A percentile compares a stretch with the other conserved stretches of the same genome.
phyloP scores from a whole-genome alignment of 1,140 invertebrate species.

The Drosophila seguyi region DNA sequence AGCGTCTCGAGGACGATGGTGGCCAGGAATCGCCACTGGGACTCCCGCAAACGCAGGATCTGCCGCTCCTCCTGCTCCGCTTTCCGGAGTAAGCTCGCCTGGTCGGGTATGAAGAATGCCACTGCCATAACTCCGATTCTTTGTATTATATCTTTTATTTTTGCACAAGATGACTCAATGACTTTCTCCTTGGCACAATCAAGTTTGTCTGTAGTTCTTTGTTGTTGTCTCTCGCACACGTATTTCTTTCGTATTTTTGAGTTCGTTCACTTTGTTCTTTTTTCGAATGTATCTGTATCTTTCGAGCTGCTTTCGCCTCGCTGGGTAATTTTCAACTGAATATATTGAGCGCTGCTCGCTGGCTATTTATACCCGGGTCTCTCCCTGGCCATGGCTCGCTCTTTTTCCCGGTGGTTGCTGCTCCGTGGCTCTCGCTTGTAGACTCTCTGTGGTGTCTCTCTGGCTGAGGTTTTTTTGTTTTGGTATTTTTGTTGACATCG shows the following conservation, averaged over 20 bases:
- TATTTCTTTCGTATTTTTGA: slow-evolving; percentile 37
- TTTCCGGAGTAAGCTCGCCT: slow-evolving; percentile 68
- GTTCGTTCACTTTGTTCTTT: slow-evolving; percentile 71
- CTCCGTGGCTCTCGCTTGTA: slow-evolving; percentile 26
- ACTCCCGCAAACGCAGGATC: slow-evolving; percentile 63
- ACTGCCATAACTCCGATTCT: slow-evolving; percentile 61
- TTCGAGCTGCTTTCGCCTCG: slow-evolving; percentile 44
- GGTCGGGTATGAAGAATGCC: slow-evolving; percentile 79
- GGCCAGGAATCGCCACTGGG: slow-evolving; percentile 72
- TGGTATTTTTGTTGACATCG: slow-evolving; percentile 84
- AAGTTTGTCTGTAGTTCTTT: slow-evolving; percentile 56
- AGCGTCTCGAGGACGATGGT: slow-evolving; percentile 69
- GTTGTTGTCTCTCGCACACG: slow-evolving; percentile 53
- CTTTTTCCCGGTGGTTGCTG: slow-evolving; percentile 24
- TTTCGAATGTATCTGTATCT: slow-evolving; percentile 1
- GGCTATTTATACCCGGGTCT: slow-evolving; percentile 59
- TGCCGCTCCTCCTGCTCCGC: slow-evolving; percentile 74
- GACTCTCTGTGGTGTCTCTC: slow-evolving; percentile 1
- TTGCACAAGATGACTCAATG: slow-evolving; percentile 78
- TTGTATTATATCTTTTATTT: slow-evolving; percentile 29
- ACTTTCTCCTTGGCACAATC: slow-evolving; percentile 74
- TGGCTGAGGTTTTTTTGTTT: slow-evolving; percentile 67
- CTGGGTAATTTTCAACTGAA: slow-evolving; percentile 55
- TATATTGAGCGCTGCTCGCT: slow-evolving; percentile 25
- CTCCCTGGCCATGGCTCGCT: slow-evolving; percentile 25